Evolutionary conservation across 2,113 vertebrate genomes (phyloP).

Genomic region (Perccottus glenii): DNA sequence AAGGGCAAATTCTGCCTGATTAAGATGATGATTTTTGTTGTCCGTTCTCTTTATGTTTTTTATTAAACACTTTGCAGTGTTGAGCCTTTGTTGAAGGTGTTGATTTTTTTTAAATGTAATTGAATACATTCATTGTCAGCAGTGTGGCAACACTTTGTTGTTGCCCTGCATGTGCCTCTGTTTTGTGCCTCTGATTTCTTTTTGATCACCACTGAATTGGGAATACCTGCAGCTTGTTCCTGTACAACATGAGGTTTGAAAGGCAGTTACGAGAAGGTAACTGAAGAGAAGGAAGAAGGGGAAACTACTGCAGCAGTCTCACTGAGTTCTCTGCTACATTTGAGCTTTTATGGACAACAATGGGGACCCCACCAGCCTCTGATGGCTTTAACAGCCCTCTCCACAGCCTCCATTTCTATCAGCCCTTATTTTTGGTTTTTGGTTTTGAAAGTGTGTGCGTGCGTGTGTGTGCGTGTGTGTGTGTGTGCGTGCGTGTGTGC

Average conservation of each 20-base stretch:
- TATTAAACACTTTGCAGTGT: neutral
- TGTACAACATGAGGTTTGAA: conserved; percentile 40
- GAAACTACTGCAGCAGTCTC: conserved; percentile 26
- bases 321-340: conserved; percentile 48
- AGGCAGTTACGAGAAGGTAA: conserved; percentile 1
- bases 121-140: conserved; percentile 18
- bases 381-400: conserved; percentile 61
- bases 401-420: conserved; percentile 28
- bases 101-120: neutral
- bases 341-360: conserved; percentile 59
- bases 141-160: conserved; percentile 29
- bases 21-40: neutral
- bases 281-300: conserved; percentile 1
- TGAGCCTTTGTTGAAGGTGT: neutral
- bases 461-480: conserved; percentile 4
- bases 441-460: conserved; percentile 2
- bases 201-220: conserved; percentile 48
- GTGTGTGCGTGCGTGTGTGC: neutral
- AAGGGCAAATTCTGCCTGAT: too few species aligned
- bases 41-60: neutral
- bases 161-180: conserved; percentile 9
- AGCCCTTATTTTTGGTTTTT: conserved; percentile 32
- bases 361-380: conserved; percentile 49
- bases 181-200: conserved; percentile 31
- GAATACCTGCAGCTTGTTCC: conserved; percentile 46